phyloP scores from a whole-genome alignment of 2,113 vertebrate species.

The Columba janthina region DNA sequence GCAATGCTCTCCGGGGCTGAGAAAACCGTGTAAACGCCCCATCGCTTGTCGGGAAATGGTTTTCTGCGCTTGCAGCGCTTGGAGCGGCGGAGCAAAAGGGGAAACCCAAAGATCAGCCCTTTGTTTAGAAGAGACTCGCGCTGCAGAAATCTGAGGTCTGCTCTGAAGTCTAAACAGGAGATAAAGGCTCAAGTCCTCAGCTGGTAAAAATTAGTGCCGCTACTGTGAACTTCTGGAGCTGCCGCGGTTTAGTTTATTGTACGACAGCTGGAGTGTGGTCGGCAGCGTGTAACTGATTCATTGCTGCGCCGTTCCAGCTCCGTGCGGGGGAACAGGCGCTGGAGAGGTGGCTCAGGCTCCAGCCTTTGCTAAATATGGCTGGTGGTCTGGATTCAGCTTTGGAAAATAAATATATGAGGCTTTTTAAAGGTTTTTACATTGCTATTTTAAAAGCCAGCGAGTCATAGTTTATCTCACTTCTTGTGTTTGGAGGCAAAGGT shows the following conservation, averaged over 20 bases:
- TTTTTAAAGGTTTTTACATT: neutral
- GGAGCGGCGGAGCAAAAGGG: neutral
- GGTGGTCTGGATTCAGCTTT: neutral
- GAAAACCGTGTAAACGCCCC: neutral
- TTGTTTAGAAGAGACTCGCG: neutral
- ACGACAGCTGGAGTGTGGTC: neutral
- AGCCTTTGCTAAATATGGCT: neutral
- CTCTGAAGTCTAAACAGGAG: conserved; percentile 11
- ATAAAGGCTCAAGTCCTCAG: conserved; percentile 34
- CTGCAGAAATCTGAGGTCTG: neutral
- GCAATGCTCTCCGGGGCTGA: fast-evolving
- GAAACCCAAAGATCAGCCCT: neutral
- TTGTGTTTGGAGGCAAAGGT: neutral
- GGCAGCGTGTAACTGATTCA: neutral
- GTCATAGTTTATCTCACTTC: neutral
- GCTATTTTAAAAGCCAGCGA: neutral
- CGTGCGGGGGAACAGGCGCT: fast-evolving
- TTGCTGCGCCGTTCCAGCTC: neutral
- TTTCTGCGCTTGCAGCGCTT: fast-evolving
- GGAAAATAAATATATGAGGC: neutral
- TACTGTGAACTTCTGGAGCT: conserved; percentile 26
- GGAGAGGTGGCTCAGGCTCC: neutral
- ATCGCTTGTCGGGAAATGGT: neutral
- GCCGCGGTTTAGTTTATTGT: neutral
- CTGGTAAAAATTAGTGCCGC: conserved; percentile 38